These are phyloP conservation scores for Reticulitermes speratus DNA, from an alignment of 1,140 invertebrate species.

Conservation along the genomic window DNA sequence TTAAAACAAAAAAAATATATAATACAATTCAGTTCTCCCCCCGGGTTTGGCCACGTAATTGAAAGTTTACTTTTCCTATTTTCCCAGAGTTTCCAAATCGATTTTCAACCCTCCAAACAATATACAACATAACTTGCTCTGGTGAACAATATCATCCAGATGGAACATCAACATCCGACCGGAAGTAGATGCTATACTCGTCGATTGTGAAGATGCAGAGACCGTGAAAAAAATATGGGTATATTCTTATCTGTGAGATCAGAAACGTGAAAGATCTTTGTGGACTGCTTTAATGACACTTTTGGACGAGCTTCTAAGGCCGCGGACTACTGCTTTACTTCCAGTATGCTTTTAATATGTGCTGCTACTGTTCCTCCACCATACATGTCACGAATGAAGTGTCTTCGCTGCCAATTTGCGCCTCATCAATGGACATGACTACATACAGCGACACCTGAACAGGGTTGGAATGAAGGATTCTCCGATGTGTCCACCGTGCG, in stretches of 20 bases:
- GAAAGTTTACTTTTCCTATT: constrained; percentile 17
- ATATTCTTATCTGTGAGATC: not conserved
- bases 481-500: no score
- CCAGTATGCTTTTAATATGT: no score
- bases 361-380: no score
- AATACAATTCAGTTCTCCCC: constrained; percentile 11
- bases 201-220: not conserved
- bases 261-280: no score
- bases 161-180: not conserved
- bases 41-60: not conserved
- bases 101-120: not conserved
- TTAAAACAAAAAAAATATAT: not conserved
- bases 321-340: no score
- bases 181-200: not conserved
- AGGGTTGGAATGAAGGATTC: no score
- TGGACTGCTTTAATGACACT: no score
- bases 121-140: not conserved
- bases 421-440: no score
- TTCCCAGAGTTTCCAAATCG: not conserved
- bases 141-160: not conserved
- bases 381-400: no score
- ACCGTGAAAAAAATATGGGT: not conserved
- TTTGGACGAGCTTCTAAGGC: no score
- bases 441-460: no score
- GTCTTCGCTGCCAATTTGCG: no score